A percentile compares a stretch with the other conserved stretches of the same genome.
Conservation (phyloP, 2,113 vertebrate species). For the Prinia subflava region DNA sequence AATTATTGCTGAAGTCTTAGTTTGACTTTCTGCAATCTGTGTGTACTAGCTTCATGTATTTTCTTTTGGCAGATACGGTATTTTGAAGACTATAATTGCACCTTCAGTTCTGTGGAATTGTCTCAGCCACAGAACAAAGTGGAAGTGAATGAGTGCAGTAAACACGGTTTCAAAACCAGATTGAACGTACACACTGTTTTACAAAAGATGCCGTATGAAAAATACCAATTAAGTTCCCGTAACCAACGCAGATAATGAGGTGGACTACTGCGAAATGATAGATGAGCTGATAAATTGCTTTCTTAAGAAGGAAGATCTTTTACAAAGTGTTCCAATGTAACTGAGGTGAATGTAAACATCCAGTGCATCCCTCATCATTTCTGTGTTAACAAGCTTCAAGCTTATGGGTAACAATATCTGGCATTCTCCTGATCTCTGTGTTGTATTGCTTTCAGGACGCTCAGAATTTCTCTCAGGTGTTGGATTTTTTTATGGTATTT, state of each 20-base stretch:
- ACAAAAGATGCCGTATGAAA: neutral
- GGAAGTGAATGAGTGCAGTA: neutral
- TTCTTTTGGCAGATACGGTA: neutral
- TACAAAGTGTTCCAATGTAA: neutral
- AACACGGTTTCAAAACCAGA: neutral
- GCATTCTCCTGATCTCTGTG: neutral
- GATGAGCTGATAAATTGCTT: neutral
- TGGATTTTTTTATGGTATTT: neutral
- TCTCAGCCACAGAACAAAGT: neutral
- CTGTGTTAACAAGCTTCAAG: neutral
- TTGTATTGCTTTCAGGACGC: neutral
- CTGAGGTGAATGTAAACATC: neutral
- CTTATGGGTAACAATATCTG: neutral
- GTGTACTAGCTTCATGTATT: neutral
- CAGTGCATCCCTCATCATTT: neutral
- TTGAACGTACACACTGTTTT: neutral
- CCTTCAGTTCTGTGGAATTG: neutral
- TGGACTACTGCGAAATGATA: neutral
- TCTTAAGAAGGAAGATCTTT: neutral
- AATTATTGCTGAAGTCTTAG: neutral
- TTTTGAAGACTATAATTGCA: neutral
- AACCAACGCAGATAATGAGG: neutral
- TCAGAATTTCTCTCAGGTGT: neutral
- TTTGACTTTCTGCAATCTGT: neutral
- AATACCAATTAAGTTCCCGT: conserved; percentile 11